phyloP scores from a whole-genome alignment of 2,113 vertebrate genomes.

The Sinocyclocheilus grahami region DNA sequence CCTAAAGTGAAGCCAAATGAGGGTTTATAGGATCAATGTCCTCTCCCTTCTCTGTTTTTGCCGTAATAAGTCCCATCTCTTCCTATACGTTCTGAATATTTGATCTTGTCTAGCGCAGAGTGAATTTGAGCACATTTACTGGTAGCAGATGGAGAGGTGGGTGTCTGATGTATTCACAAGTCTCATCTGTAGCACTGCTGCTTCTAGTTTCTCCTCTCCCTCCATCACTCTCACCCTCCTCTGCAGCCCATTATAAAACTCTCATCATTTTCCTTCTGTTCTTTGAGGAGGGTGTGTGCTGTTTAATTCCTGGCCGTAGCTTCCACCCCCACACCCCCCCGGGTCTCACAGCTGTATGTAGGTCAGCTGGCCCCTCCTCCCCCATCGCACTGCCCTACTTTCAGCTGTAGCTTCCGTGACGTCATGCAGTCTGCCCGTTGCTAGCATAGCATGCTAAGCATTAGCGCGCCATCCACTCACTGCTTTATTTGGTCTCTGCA shows the following conservation, averaged over 20 bases:
- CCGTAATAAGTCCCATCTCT: neutral
- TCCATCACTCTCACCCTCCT: slow-evolving; percentile 19
- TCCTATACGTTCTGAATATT: neutral
- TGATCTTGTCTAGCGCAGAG: slow-evolving; percentile 51
- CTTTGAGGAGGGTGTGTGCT: slow-evolving; percentile 64
- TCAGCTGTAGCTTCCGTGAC: slow-evolving; percentile 73
- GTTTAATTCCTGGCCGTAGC: slow-evolving; percentile 55
- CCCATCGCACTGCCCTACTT: slow-evolving; percentile 74
- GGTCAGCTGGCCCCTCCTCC: slow-evolving; percentile 69
- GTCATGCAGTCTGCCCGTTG: slow-evolving; percentile 63
- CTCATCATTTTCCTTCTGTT: neutral
- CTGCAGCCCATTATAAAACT: neutral
- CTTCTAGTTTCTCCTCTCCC: slow-evolving; percentile 35
- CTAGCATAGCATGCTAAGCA: slow-evolving; percentile 7
- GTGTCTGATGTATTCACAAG: slow-evolving; percentile 63
- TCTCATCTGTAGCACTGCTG: slow-evolving; percentile 49
- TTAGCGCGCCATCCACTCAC: slow-evolving; percentile 47
- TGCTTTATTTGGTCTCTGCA: slow-evolving; percentile 46
- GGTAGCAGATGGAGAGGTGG: slow-evolving; percentile 66
- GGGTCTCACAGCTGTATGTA: slow-evolving; percentile 79
- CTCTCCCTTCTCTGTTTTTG: neutral
- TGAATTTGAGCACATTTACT: slow-evolving; percentile 50
- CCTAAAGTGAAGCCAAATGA: neutral
- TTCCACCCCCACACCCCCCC: slow-evolving; percentile 52
- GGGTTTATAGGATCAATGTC: neutral